These are phyloP conservation scores for Leontopithecus rosalia DNA, from an alignment of 2,797 vertebrate species.

Conservation along the genomic window DNA sequence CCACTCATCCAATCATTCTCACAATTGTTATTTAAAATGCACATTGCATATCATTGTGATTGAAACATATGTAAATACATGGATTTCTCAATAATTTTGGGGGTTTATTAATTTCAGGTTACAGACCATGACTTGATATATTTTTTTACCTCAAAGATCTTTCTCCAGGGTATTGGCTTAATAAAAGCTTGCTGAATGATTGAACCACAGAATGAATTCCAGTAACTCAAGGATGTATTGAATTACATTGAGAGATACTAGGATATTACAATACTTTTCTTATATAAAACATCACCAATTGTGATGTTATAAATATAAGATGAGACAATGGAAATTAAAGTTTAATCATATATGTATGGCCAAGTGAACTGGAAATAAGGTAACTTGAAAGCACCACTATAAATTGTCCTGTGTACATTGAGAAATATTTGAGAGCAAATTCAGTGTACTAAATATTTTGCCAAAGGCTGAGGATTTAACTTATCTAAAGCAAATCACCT, in stretches of 20 bases:
- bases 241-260: not conserved
- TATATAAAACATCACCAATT: not conserved
- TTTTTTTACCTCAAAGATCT: not conserved
- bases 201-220: not conserved
- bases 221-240: not conserved
- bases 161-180: not conserved
- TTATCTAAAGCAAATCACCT: not conserved
- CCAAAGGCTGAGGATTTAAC: not conserved
- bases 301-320: not conserved
- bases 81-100: not conserved
- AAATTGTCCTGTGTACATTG: not conserved
- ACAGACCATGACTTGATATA: not conserved
- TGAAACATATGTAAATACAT: not conserved
- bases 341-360: not conserved
- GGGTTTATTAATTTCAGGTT: not conserved
- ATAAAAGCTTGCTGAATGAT: not conserved
- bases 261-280: not conserved
- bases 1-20: not conserved
- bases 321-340: not conserved
- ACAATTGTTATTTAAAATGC: not conserved
- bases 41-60: not conserved
- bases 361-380: not conserved
- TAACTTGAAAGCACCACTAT: not conserved
- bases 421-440: not conserved
- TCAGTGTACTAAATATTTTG: not conserved